Evolutionary conservation across 2,113 vertebrate genomes (phyloP).

Genomic region (Zapornia atra): DNA sequence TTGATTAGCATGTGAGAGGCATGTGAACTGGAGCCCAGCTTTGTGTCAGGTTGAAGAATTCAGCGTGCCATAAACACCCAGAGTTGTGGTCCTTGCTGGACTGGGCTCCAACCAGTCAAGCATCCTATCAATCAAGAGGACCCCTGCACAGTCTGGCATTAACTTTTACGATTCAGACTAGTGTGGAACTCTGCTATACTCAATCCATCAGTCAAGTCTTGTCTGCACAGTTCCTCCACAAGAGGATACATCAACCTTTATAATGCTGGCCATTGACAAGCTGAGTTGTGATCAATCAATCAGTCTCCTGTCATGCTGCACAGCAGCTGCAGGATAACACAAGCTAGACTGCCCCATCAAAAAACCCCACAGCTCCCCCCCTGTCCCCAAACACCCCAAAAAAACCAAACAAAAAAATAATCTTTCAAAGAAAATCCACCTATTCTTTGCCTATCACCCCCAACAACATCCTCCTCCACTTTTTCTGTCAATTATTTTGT

Average conservation of each 20-base stretch:
- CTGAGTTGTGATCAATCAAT: slow-evolving; percentile 8
- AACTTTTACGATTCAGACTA: slow-evolving; percentile 19
- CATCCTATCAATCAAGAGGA: slow-evolving; percentile 20
- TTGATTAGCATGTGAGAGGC: background rate
- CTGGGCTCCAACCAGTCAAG: background rate
- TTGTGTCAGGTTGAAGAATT: slow-evolving; percentile 8
- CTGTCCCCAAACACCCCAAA: no score
- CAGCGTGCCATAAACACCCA: background rate
- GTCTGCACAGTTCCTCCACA: background rate
- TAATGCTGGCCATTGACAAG: slow-evolving; percentile 12
- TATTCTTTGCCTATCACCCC: background rate
- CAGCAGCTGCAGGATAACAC: background rate
- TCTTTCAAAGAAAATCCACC: background rate
- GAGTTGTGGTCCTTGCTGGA: background rate
- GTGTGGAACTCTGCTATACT: background rate
- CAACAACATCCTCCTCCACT: background rate
- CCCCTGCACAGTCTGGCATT: background rate
- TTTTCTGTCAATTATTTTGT: background rate
- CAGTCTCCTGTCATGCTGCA: background rate
- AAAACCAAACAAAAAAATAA: background rate
- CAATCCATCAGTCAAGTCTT: slow-evolving; percentile 17
- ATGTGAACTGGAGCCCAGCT: background rate
- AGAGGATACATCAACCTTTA: slow-evolving; percentile 19
- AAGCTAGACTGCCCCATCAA: background rate
- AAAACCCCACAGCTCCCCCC: background rate